Evolutionary conservation across 2,888 invertebrate species (phyloP), one percentile per base, ranked within the genome.

Genomic region (Allygus modestus): DNA sequence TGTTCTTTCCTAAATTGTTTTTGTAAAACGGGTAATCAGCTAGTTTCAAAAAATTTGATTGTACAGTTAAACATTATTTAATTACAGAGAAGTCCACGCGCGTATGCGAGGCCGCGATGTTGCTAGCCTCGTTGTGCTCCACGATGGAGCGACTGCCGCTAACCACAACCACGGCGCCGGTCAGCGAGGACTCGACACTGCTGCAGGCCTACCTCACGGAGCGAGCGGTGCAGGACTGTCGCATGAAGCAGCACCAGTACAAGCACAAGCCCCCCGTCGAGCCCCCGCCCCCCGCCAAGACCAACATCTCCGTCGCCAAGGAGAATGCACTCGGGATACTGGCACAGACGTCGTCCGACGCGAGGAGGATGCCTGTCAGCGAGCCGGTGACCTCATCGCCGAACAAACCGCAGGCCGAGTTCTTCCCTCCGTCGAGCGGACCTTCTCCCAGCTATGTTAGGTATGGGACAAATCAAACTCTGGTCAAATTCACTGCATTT

Each of bases 171-270:
- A 79, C 65, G 9, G 65, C 86, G 2, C 84, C 86, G 17, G 84
- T 84, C 17, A 83, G 85, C 11, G 87, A 87, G 51, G 87, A 87
- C 75, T 84, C 86, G 11, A 83, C 85, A 17, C 86, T 95, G 92
- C 90, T 95, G 82, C 95, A 95, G 87, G 94, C 94, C 0, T 95
- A 95, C 90, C 92, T 95, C 79, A 95, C 94, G 0, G 95, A 95
- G 89, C 92, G 94, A 88, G 94, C 95, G 20, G 91, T 95, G 77
- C 92, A 94, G 89, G 94, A 95, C 89, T 92, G 94, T 54, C 94
- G 93, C 90, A 94, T 95, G 85, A 95, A 95, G 89, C 94, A 94
- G 89, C 93, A 93, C 87, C 94, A 94, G 89, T 90, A 92, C 83
- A 90, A 84, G 61, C 75, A 69, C 33, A 81, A 75, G n/a, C 69